phyloP scores from a whole-genome alignment of 2,113 vertebrate genomes.

The Podiceps cristatus region DNA sequence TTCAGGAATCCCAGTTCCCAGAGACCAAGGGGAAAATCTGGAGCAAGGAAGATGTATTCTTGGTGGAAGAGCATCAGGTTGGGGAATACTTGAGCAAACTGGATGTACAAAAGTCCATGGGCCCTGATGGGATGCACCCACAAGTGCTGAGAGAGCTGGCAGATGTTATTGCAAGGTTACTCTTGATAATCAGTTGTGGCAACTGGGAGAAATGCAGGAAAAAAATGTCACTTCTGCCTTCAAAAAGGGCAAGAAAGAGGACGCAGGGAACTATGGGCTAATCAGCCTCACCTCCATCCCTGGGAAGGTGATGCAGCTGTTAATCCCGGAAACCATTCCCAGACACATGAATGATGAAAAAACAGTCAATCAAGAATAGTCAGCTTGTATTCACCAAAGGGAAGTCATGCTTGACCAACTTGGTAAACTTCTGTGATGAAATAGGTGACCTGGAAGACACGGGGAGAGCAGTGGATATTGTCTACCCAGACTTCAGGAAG shows the following conservation, averaged over 20 bases:
- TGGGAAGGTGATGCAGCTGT: background rate
- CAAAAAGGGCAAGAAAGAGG: background rate
- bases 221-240: background rate
- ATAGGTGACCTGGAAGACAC: background rate
- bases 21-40: background rate
- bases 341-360: background rate
- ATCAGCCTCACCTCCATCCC: background rate
- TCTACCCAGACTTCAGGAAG: background rate
- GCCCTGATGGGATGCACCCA: background rate
- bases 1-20: background rate
- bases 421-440: background rate
- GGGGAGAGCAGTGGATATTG: background rate
- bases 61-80: background rate
- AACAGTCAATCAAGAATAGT: background rate
- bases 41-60: background rate
- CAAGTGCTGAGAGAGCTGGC: background rate
- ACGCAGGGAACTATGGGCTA: background rate
- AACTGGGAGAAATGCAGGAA: background rate
- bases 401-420: background rate
- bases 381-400: background rate
- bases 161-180: background rate
- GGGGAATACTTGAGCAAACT: background rate
- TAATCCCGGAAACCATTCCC: background rate
- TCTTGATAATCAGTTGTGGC: background rate
- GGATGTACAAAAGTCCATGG: no score